phyloP scores from a whole-genome alignment of 2,888 invertebrate species.

The Sinotaia quadrata region DNA sequence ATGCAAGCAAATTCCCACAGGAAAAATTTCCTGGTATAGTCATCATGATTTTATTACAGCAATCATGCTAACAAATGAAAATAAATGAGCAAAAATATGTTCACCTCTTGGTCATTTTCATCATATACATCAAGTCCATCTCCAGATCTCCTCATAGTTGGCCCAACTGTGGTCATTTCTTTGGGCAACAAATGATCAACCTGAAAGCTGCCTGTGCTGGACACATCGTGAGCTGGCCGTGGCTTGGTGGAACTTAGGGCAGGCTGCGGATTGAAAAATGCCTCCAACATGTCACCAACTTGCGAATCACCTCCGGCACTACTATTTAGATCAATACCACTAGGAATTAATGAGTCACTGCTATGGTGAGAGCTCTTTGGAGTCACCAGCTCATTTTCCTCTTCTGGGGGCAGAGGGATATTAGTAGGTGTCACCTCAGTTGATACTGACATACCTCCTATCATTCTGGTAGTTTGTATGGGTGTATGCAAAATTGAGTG shows the following conservation, averaged over 20 bases:
- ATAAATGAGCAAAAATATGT: slow-evolving; percentile 43
- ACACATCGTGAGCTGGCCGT: slow-evolving; percentile 37
- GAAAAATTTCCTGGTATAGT: too few relatives aligned
- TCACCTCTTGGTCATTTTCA: slow-evolving; percentile 63
- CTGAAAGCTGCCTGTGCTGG: slow-evolving; percentile 49
- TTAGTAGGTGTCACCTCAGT: slow-evolving; percentile 54
- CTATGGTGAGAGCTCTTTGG: slow-evolving; percentile 33
- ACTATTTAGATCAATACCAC: slow-evolving; percentile 16
- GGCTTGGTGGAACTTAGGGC: slow-evolving; percentile 8
- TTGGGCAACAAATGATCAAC: slow-evolving; percentile 36
- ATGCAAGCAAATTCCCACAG: too few relatives aligned
- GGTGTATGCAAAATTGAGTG: slow-evolving; percentile 59
- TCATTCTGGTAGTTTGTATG: slow-evolving; percentile 4
- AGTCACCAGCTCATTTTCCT: slow-evolving; percentile 57
- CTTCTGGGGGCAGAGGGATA: slow-evolving; percentile 60
- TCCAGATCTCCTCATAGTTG: background rate
- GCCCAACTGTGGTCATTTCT: slow-evolving; percentile 33
- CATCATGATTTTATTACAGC: background rate
- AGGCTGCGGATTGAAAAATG: slow-evolving; percentile 18
- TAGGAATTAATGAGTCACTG: background rate
- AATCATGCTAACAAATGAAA: background rate
- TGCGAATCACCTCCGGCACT: background rate
- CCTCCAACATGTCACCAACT: slow-evolving; percentile 18
- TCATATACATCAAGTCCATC: slow-evolving; percentile 42
- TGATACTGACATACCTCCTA: slow-evolving; percentile 12